Evolutionary conservation across 1,140 invertebrate species (phyloP).

Genomic region (Scaptomyza pallida): DNA sequence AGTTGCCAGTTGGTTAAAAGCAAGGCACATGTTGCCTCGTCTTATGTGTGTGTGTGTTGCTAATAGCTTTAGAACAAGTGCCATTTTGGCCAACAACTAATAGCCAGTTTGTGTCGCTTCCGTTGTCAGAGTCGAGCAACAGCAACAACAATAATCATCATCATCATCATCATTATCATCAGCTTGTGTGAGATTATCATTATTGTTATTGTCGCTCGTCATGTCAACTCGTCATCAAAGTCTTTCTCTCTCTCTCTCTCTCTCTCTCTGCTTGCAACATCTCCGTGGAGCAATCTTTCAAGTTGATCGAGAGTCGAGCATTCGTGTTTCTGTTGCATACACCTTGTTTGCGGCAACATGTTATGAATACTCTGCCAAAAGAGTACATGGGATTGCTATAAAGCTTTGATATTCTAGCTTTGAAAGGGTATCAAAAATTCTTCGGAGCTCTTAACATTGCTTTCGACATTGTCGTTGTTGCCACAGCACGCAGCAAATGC

Average conservation of each 20-base stretch:
- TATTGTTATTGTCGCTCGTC: conserved; percentile 83
- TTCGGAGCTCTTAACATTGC: neutral
- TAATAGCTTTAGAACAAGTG: conserved; percentile 82
- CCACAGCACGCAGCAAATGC: conserved; percentile 75
- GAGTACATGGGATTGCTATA: neutral
- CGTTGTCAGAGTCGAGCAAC: conserved; percentile 62
- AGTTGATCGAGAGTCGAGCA: conserved; percentile 50
- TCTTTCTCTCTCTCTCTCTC: no score
- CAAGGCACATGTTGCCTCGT: conserved; percentile 48
- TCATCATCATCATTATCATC: conserved; percentile 43
- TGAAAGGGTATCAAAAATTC: neutral
- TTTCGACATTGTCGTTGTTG: conserved; percentile 49
- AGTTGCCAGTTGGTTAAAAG: conserved; percentile 53
- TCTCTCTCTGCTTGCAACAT: no score
- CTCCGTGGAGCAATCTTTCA: conserved; percentile 72
- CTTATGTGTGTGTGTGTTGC: conserved; percentile 59
- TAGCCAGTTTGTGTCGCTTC: conserved; percentile 81
- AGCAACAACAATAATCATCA: conserved; percentile 19
- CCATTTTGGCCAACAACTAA: conserved; percentile 80
- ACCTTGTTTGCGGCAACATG: conserved; percentile 23
- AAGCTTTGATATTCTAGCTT: conserved; percentile 23
- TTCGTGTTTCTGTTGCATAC: conserved; percentile 64
- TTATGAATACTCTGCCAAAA: neutral
- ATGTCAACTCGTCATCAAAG: conserved; percentile 82
- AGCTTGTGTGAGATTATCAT: conserved; percentile 74